These are phyloP conservation scores for Crossocerus cetratus DNA, from an alignment of 2,888 invertebrate genomes.

Conservation along the genomic window DNA sequence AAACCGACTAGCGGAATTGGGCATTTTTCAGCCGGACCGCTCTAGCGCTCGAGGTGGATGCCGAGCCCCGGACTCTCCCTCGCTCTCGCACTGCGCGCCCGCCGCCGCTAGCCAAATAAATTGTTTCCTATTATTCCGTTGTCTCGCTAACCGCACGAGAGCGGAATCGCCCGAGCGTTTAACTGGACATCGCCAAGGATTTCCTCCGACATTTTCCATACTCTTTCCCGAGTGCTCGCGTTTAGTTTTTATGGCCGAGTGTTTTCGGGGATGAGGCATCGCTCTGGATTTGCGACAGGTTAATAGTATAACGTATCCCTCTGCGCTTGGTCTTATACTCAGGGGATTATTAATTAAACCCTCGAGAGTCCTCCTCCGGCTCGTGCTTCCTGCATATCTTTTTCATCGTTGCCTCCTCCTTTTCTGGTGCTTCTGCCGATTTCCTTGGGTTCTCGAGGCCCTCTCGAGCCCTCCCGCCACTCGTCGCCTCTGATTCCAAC, in stretches of 20 bases:
- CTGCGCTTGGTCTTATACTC: slow-evolving; percentile 12
- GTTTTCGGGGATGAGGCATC: too few relatives aligned
- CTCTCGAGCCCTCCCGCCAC: slow-evolving; percentile 8
- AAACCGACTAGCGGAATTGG: slow-evolving; percentile 2
- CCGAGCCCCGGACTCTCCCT: too few relatives aligned
- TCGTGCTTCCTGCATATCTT: background rate
- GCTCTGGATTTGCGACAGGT: background rate
- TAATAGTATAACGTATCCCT: slow-evolving; percentile 44
- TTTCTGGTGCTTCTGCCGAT: background rate
- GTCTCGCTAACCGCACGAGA: too few relatives aligned
- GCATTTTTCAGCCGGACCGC: background rate
- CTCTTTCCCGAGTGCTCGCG: too few relatives aligned
- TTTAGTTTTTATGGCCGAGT: too few relatives aligned
- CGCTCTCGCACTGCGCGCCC: too few relatives aligned
- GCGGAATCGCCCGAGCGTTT: too few relatives aligned
- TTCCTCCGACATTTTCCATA: background rate
- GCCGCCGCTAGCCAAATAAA: too few relatives aligned
- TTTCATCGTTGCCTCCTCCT: background rate
- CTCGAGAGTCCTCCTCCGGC: slow-evolving; percentile 18
- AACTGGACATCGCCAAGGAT: too few relatives aligned
- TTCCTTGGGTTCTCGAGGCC: background rate
- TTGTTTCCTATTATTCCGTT: too few relatives aligned
- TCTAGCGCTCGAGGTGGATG: too few relatives aligned
- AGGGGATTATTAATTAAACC: slow-evolving; percentile 58
- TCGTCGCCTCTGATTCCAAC: too few relatives aligned